phyloP scores from a whole-genome alignment of 2,113 vertebrate species.

The Trematomus loennbergii region DNA sequence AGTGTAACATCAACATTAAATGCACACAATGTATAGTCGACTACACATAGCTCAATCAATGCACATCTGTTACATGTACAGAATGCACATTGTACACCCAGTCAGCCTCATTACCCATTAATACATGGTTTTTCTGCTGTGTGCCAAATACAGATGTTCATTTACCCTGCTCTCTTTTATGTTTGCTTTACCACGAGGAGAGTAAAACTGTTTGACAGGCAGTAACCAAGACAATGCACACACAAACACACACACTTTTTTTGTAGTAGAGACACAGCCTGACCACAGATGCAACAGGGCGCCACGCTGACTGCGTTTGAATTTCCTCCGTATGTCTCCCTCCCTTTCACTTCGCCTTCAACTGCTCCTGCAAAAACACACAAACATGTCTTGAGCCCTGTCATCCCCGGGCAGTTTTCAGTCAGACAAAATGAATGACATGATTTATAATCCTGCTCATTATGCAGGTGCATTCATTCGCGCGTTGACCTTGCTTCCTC shows the following conservation, averaged over 20 bases:
- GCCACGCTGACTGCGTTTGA: conserved; percentile 41
- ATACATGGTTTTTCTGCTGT: conserved; percentile 2
- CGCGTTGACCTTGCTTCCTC: conserved; percentile 47
- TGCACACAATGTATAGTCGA: not conserved
- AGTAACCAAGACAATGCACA: conserved; percentile 51
- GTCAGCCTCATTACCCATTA: conserved; percentile 2
- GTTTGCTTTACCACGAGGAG: conserved; percentile 10
- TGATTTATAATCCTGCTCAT: conserved; percentile 55
- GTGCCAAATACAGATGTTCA: conserved; percentile 11
- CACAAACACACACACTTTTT: conserved; percentile 27
- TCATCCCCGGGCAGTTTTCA: conserved; percentile 28
- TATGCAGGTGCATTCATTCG: conserved; percentile 38
- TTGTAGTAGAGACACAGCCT: conserved; percentile 58
- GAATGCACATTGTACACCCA: not conserved
- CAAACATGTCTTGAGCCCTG: too few species aligned
- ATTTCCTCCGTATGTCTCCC: conserved; percentile 28
- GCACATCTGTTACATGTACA: conserved; percentile 1
- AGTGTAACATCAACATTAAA: too few species aligned
- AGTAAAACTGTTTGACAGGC: conserved; percentile 26
- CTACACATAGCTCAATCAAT: not conserved
- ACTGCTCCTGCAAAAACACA: conserved; percentile 39
- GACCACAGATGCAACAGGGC: conserved; percentile 65
- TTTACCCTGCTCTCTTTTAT: conserved; percentile 3
- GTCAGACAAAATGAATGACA: conserved; percentile 34
- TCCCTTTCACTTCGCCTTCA: conserved; percentile 9